Evolutionary conservation across 2,797 vertebrate genomes (phyloP).

Genomic region (Acanthornis magna): DNA sequence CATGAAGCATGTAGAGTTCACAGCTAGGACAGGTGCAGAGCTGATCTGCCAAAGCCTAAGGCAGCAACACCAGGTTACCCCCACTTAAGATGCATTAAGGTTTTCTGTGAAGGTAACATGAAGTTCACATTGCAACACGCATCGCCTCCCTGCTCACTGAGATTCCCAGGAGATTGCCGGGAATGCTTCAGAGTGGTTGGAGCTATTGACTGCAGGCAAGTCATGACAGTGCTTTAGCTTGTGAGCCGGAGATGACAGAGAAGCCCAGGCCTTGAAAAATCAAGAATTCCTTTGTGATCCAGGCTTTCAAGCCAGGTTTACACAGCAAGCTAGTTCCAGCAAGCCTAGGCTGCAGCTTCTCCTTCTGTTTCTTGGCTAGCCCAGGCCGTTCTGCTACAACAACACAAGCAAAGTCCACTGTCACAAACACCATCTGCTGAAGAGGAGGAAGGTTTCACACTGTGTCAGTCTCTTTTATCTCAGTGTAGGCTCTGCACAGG

Average conservation of each 20-base stretch:
- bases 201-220: background rate
- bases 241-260: background rate
- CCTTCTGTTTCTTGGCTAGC: background rate
- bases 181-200: background rate
- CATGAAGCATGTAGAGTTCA: background rate
- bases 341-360: slow-evolving; percentile 15
- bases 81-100: background rate
- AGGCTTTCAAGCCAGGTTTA: background rate
- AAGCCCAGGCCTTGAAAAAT: background rate
- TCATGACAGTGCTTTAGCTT: background rate
- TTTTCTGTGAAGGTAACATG: background rate
- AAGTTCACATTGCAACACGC: background rate
- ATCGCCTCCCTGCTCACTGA: background rate
- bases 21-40: background rate
- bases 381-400: slow-evolving; percentile 7
- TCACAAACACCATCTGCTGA: slow-evolving; percentile 65
- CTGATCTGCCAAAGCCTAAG: background rate
- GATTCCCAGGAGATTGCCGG: background rate
- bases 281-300: background rate
- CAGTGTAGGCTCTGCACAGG: slow-evolving; percentile 34
- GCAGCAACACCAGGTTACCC: background rate
- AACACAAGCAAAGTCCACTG: slow-evolving; percentile 42
- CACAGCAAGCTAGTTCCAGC: background rate
- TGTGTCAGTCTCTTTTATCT: slow-evolving; percentile 54
- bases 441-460: slow-evolving; percentile 59